These are phyloP conservation scores for Probosciger aterrimus DNA, from an alignment of 2,113 vertebrate species.

Conservation along the genomic window DNA sequence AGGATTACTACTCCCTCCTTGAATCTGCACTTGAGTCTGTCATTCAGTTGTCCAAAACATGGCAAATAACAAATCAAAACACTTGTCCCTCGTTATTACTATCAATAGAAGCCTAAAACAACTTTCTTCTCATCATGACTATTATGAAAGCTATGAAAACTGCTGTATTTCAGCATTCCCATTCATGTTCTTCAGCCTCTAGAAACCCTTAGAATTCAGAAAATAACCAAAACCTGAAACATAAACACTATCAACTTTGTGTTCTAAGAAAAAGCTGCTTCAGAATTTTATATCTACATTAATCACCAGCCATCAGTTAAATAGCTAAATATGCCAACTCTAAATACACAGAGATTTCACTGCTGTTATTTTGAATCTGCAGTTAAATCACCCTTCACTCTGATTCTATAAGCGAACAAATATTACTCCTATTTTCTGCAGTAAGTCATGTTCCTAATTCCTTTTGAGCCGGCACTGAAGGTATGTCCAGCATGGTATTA, in stretches of 20 bases:
- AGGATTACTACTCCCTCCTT: not conserved
- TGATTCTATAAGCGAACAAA: not conserved
- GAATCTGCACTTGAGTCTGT: not conserved
- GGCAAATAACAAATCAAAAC: slow-evolving; percentile 45
- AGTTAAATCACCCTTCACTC: not conserved
- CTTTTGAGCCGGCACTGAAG: not conserved
- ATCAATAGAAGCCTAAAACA: slow-evolving; percentile 29
- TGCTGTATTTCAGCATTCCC: slow-evolving; percentile 9
- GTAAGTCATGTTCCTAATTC: not conserved
- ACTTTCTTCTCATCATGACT: slow-evolving; percentile 3
- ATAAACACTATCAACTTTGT: not conserved
- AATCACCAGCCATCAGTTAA: not conserved
- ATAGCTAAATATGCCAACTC: not conserved
- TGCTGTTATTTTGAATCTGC: not conserved
- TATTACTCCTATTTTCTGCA: not conserved
- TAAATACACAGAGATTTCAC: not conserved
- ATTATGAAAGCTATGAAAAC: slow-evolving; percentile 28
- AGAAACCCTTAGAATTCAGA: not conserved
- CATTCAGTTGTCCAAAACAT: not conserved
- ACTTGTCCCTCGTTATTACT: slow-evolving; percentile 24
- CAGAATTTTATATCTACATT: not conserved
- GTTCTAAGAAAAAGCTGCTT: not conserved
- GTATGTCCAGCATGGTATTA: not conserved
- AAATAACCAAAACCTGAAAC: not conserved
- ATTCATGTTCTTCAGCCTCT: not conserved